Percentiles rank a stretch among this genome's conserved stretches.
phyloP scores from a whole-genome alignment of 2,113 vertebrate genomes.

The Emberiza fucata region DNA sequence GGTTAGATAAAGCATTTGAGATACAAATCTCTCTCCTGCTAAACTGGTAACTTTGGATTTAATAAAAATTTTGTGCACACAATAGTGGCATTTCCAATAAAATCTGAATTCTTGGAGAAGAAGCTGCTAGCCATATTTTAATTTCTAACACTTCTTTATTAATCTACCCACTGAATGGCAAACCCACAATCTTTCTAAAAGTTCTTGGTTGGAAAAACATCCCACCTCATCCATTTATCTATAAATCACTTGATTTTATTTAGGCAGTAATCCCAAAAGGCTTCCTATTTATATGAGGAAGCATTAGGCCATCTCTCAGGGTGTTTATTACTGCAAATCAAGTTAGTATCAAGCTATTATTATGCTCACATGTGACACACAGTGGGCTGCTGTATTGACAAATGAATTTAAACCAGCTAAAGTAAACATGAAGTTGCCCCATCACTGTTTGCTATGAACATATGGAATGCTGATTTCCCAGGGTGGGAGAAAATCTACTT shows the following conservation, averaged over 20 bases:
- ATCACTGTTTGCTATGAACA: constrained; percentile 27
- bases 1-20: not conserved
- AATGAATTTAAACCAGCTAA: constrained; percentile 9
- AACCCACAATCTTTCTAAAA: not conserved
- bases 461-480: constrained; percentile 8
- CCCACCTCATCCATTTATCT: not conserved
- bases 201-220: not conserved
- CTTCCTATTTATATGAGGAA: constrained; percentile 12
- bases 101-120: not conserved
- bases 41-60: not conserved
- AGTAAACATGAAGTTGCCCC: constrained; percentile 34
- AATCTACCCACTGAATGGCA: not conserved
- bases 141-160: not conserved
- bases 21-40: not conserved
- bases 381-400: constrained; percentile 44
- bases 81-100: not conserved
- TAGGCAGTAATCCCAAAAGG: not conserved
- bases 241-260: not conserved
- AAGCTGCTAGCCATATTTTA: not conserved
- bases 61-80: not conserved
- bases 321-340: constrained; percentile 21
- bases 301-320: not conserved
- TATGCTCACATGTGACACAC: constrained; percentile 3
- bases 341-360: constrained; percentile 13
- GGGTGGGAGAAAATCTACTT: not conserved